Evolutionary conservation across 2,113 vertebrate genomes (phyloP).

Genomic region (Dromaius novaehollandiae): DNA sequence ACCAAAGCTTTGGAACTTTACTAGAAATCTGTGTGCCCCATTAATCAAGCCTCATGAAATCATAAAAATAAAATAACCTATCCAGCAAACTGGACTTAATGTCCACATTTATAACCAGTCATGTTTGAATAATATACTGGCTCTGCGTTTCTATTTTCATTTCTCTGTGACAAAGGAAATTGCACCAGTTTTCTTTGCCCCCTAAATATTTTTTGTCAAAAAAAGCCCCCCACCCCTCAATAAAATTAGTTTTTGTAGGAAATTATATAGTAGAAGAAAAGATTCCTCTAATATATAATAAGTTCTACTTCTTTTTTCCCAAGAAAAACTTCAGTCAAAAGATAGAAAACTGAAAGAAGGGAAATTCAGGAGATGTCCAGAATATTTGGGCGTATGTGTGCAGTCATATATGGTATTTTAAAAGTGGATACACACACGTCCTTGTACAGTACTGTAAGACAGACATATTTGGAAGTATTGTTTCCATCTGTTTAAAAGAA

Average conservation of each 20-base stretch:
- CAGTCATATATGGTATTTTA: neutral
- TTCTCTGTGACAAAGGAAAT: neutral
- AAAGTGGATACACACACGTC: fast-evolving
- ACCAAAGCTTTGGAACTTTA: neutral
- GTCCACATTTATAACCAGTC: neutral
- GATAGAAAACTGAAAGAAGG: neutral
- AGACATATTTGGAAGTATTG: neutral
- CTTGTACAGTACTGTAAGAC: neutral
- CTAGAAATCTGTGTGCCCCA: neutral
- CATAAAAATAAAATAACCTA: neutral
- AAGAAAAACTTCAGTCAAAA: neutral
- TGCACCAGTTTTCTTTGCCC: neutral
- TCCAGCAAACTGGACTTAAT: neutral
- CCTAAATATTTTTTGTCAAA: fast-evolving
- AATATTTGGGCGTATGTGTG: neutral
- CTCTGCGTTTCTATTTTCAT: neutral
- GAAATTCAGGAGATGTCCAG: neutral
- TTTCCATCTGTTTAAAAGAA: neutral
- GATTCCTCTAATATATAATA: neutral
- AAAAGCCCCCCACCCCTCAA: neutral
- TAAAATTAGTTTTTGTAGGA: neutral
- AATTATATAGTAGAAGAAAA: neutral
- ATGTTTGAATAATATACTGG: neutral
- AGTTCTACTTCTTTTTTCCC: neutral
- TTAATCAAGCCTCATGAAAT: neutral